These are phyloP conservation scores for Aphelocoma coerulescens DNA, from an alignment of 2,113 vertebrate species.

Conservation along the genomic window DNA sequence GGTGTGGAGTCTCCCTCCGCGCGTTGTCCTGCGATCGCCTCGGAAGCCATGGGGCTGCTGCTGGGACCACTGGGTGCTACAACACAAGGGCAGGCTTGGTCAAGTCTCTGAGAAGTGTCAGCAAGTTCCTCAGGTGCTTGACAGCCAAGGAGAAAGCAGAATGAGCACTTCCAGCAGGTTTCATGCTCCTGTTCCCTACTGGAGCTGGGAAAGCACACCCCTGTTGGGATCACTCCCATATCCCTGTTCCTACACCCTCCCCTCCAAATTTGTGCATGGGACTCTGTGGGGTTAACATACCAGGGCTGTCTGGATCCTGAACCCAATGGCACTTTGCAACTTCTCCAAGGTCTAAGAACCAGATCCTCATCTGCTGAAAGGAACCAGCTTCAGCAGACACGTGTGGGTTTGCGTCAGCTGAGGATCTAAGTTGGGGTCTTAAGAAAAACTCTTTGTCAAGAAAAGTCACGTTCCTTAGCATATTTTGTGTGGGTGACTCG, in stretches of 20 bases:
- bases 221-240: background rate
- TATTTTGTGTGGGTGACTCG: background rate
- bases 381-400: background rate
- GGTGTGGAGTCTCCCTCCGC: conserved; percentile 68
- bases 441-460: background rate
- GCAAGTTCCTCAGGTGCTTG: background rate
- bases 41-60: conserved; percentile 69
- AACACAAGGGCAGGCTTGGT: background rate
- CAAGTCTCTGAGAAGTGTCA: background rate
- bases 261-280: background rate
- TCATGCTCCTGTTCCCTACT: background rate
- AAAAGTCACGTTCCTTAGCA: background rate
- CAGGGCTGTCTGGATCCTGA: background rate
- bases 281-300: background rate
- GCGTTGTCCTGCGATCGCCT: conserved; percentile 62
- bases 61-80: conserved; percentile 68
- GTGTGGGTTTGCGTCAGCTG: background rate
- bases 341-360: background rate
- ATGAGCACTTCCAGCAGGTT: background rate
- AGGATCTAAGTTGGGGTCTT: background rate
- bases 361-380: background rate
- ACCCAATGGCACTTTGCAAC: background rate
- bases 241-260: background rate
- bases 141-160: background rate
- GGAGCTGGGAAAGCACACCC: background rate